Percentiles rank a stretch among this genome's conserved stretches.
Evolutionary conservation across 2,888 invertebrate genomes (phyloP).

Genomic region (Tachina lurida): DNA sequence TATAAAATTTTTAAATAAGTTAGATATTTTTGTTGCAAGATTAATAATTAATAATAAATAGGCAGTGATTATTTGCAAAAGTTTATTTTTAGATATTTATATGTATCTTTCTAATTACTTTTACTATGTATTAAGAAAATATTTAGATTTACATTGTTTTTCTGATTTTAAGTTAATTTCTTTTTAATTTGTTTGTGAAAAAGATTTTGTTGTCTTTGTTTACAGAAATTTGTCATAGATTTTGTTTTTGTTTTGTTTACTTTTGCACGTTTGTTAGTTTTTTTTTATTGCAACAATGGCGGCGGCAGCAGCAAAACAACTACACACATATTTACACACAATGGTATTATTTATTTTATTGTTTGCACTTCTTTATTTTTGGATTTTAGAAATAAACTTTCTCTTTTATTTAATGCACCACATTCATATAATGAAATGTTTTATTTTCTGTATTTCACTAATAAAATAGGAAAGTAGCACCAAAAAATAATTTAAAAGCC

Average conservation of each 20-base stretch:
- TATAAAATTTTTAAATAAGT: constrained; percentile 36
- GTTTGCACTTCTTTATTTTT: neutral
- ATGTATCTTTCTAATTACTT: constrained; percentile 12
- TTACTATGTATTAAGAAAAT: constrained; percentile 73
- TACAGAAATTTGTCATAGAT: constrained; percentile 71
- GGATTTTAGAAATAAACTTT: neutral
- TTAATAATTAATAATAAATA: constrained; percentile 61
- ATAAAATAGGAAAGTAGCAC: neutral
- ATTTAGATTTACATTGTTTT: constrained; percentile 72
- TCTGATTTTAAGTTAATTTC: constrained; percentile 63
- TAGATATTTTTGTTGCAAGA: constrained; percentile 26
- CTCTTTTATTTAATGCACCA: neutral
- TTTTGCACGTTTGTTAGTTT: constrained; percentile 25
- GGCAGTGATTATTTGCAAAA: constrained; percentile 68
- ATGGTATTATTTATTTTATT: neutral
- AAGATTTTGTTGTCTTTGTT: constrained; percentile 61
- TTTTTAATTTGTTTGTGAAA: constrained; percentile 74
- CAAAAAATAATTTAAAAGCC: neutral
- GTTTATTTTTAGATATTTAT: constrained; percentile 32
- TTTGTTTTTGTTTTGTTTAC: constrained; percentile 36
- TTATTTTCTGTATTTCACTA: neutral
- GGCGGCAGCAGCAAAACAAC: constrained; percentile 1
- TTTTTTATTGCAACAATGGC: constrained; percentile 4
- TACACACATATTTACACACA: neutral
- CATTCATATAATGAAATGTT: neutral